A percentile compares a stretch with the other conserved stretches of the same genome.
Conservation (phyloP, 2,888 invertebrate species). For the Melinopterus prodromus region DNA sequence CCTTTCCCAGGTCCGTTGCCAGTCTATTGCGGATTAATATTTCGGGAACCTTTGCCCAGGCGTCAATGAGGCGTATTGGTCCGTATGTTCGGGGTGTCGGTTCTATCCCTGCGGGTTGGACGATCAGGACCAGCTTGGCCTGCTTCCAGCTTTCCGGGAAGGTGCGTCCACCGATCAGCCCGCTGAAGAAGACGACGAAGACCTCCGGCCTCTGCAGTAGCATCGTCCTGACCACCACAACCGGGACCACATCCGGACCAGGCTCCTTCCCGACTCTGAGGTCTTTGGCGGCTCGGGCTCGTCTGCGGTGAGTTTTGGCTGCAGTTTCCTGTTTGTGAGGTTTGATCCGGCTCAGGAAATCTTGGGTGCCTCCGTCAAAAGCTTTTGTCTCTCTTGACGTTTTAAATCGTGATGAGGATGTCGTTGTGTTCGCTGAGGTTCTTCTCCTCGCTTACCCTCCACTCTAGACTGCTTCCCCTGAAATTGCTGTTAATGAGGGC, state of each 20-base stretch:
- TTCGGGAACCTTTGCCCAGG: conserved; percentile 45
- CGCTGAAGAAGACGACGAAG: background rate
- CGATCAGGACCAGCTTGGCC: conserved; percentile 31
- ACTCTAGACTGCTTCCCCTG: background rate
- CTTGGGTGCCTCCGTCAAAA: background rate
- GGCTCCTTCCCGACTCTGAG: conserved; percentile 20
- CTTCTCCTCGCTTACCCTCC: background rate
- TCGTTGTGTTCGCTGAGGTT: background rate
- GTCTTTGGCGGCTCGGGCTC: background rate
- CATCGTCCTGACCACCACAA: conserved; percentile 7
- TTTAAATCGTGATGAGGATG: background rate
- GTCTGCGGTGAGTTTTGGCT: background rate
- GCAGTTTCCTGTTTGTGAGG: too few species aligned
- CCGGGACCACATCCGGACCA: conserved; percentile 26
- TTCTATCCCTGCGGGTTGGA: conserved; percentile 33
- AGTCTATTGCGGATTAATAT: conserved; percentile 44
- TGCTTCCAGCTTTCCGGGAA: conserved; percentile 33
- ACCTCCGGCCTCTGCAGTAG: background rate
- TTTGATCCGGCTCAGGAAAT: background rate
- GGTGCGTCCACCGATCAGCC: background rate
- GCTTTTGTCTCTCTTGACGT: too few species aligned
- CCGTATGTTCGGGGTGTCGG: conserved; percentile 38
- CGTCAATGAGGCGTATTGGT: conserved; percentile 46
- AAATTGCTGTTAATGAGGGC: background rate
- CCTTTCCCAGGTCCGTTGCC: conserved; percentile 34